A percentile compares a stretch with the other conserved stretches of the same genome.
phyloP scores from a whole-genome alignment of 2,113 vertebrate genomes.

The Erythrolamprus reginae region DNA sequence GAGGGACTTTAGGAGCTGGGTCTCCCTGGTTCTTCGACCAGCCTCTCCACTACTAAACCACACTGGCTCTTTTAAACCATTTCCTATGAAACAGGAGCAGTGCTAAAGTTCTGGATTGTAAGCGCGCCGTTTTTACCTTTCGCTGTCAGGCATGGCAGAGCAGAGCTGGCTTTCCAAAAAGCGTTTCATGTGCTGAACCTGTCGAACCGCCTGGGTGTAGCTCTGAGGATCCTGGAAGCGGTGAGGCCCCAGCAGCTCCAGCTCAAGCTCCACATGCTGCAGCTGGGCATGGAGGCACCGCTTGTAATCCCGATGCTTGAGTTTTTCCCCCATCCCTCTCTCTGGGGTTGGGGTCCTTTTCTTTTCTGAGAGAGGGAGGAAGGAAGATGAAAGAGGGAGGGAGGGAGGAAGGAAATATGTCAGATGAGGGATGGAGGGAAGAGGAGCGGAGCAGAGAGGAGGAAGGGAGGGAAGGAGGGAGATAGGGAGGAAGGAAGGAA shows the following conservation, averaged over 20 bases:
- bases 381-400: fast-evolving
- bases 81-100: not conserved
- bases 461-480: not conserved
- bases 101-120: not conserved
- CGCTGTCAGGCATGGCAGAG: slow-evolving; percentile 40
- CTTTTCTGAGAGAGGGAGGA: slow-evolving; percentile 51
- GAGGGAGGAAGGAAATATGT: too few relatives aligned
- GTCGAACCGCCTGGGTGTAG: slow-evolving; percentile 75
- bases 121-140: slow-evolving; percentile 56
- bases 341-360: slow-evolving; percentile 51
- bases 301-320: slow-evolving; percentile 69
- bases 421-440: too few relatives aligned
- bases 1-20: not conserved
- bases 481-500: too few relatives aligned
- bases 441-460: too few relatives aligned
- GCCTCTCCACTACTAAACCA: not conserved
- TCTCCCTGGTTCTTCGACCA: not conserved
- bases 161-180: slow-evolving; percentile 66
- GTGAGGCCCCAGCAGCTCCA: slow-evolving; percentile 74
- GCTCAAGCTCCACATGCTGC: slow-evolving; percentile 77
- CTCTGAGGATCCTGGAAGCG: slow-evolving; percentile 73
- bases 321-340: slow-evolving; percentile 46
- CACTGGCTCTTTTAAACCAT: not conserved
- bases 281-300: slow-evolving; percentile 82
- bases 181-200: slow-evolving; percentile 81